phyloP scores from a whole-genome alignment of 1,140 invertebrate genomes.

The Zaprionus africanus region DNA sequence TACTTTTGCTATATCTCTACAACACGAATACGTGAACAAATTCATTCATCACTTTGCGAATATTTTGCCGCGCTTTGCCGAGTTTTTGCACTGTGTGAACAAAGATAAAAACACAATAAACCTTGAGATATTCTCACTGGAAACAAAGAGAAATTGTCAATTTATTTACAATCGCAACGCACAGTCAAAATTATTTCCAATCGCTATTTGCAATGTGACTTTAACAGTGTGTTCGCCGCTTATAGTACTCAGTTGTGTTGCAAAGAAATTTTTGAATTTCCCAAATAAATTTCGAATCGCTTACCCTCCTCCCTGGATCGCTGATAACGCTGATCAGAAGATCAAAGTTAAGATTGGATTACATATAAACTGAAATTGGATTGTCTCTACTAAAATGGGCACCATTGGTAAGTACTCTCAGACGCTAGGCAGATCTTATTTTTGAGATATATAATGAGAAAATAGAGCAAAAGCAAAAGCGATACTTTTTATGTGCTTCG shows the following conservation, averaged over 20 bases:
- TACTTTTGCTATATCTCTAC: not conserved
- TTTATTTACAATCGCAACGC: constrained; percentile 33
- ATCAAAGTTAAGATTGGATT: constrained; percentile 27
- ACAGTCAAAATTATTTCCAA: constrained; percentile 11
- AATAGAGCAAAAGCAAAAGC: no score
- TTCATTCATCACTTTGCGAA: constrained; percentile 56
- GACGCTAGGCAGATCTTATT: not conserved
- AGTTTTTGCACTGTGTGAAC: constrained; percentile 35
- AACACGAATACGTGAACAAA: constrained; percentile 3
- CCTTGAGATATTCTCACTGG: constrained; percentile 60
- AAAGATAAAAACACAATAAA: constrained; percentile 20
- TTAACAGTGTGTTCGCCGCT: constrained; percentile 55
- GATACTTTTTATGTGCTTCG: no score
- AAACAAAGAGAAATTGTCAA: constrained; percentile 57
- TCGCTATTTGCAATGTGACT: constrained; percentile 72
- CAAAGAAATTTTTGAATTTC: constrained; percentile 19
- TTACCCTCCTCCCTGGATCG: not conserved
- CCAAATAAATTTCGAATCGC: constrained; percentile 3
- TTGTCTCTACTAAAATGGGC: constrained; percentile 56
- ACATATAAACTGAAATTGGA: constrained; percentile 38
- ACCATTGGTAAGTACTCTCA: constrained; percentile 61
- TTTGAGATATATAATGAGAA: not conserved
- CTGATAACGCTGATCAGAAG: constrained; percentile 5
- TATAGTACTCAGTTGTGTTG: constrained; percentile 49
- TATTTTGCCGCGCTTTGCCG: constrained; percentile 48